Evolutionary conservation across 2,113 vertebrate genomes (phyloP), one percentile per base, ranked within the genome.

Genomic region (Himantopus leucocephalus): DNA sequence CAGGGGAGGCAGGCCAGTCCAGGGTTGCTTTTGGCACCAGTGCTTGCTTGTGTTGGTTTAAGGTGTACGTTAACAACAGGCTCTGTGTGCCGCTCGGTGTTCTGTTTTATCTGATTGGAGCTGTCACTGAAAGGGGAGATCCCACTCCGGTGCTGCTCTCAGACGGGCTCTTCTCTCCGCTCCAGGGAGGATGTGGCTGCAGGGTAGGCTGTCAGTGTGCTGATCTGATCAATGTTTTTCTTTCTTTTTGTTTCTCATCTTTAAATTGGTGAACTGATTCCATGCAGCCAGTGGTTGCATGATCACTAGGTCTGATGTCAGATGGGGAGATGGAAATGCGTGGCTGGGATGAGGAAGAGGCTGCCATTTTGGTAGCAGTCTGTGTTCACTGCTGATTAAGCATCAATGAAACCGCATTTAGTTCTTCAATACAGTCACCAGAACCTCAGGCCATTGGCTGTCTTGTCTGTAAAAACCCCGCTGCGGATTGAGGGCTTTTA

Each of bases 251-350:
- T 56, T 80, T 60, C 48, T 52, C 37, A 6, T 50, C 24, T 91
- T 52, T 37, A 20, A 73, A 6, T 20, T 6, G 67, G 26, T 80
- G 79, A 22, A 8, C 47, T 35, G 75, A 48, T 47, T 35, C 72
- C 11, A 2, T 37, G 64, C 43, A 21, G 26, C 2, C 12, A 4
- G 1, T 2, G 78, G 18, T 6, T 43, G 60, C 8, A 1, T 9
- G 30, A 5, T 37, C 48, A 3, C 70, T 12, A 12, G 58, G 6
- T 27, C 34, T 23, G 5, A 5, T 37, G 23, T 22, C 24, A 34
- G 27, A 2, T 7, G 17, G 43, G 73, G 60, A 58, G 39, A 1
- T 56, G 77, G 88, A 12, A 30, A 4, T 14, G 52, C 0, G 0
- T 29, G 73, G 35, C 56, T 58, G 78, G 59, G 14, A 1, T 41